Percentiles rank a stretch among this genome's conserved stretches.
These are phyloP conservation scores for Auanema sp. DNA, from an alignment of 2,888 invertebrate species.

Conservation along the genomic window DNA sequence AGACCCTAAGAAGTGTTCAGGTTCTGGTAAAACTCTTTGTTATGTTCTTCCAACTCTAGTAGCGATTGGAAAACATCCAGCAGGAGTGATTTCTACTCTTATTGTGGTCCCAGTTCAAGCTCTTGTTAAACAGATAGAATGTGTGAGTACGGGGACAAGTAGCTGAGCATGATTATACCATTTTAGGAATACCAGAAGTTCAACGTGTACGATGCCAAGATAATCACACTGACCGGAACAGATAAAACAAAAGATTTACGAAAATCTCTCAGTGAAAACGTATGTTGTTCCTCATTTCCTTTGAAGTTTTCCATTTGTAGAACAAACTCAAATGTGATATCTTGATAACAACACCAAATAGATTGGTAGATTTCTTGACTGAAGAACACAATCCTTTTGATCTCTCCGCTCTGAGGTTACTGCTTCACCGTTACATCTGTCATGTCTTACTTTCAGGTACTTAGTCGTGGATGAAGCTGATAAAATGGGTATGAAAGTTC, in stretches of 20 bases:
- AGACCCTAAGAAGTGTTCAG: constrained; percentile 18
- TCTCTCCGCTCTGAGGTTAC: constrained; percentile 6
- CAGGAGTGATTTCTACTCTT: constrained; percentile 74
- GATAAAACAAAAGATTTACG: constrained; percentile 6
- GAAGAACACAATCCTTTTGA: neutral
- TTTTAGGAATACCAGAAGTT: constrained; percentile 48
- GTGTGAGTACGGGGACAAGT: too few species aligned
- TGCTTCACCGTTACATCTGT: neutral
- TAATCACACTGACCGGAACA: constrained; percentile 35
- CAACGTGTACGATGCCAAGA: constrained; percentile 35
- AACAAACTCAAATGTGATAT: constrained; percentile 6
- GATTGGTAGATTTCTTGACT: constrained; percentile 13
- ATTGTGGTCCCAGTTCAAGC: constrained; percentile 91
- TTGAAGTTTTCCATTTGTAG: neutral
- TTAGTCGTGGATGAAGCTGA: constrained; percentile 93
- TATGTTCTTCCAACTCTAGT: constrained; percentile 78
- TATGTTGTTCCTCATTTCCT: too few species aligned
- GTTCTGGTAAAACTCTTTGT: constrained; percentile 90
- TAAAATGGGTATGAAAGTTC: constrained; percentile 85
- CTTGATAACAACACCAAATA: constrained; percentile 12
- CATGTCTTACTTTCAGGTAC: constrained; percentile 19
- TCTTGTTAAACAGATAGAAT: constrained; percentile 80
- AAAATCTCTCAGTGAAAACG: too few species aligned
- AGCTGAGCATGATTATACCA: too few species aligned
- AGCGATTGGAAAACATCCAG: constrained; percentile 22